phyloP scores from a whole-genome alignment of 1,140 invertebrate genomes.

The Paralvinella palmiformis region DNA sequence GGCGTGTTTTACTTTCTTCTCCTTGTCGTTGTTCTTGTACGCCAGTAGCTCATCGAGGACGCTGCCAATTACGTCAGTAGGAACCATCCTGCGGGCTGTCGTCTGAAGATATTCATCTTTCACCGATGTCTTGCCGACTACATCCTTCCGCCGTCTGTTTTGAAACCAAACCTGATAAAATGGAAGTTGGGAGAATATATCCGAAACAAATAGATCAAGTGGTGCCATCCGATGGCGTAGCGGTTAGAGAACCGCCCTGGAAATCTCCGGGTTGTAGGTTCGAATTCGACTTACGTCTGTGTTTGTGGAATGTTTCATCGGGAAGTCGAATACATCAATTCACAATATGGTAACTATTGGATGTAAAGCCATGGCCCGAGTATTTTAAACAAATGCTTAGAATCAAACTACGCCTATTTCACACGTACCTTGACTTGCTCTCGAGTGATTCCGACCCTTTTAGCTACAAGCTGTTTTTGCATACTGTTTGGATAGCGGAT shows the following conservation, averaged over 20 bases:
- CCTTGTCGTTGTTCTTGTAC: constrained; percentile 30
- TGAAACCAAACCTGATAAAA: constrained; percentile 44
- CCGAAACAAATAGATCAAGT: neutral
- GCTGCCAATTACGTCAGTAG: constrained; percentile 35
- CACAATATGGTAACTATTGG: neutral
- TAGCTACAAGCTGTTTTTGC: constrained; percentile 47
- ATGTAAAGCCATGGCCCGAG: too few relatives aligned
- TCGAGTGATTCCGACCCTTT: constrained; percentile 43
- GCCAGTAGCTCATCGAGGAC: constrained; percentile 35
- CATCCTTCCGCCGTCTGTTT: constrained; percentile 42
- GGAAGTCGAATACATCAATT: neutral
- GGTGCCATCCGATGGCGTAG: neutral
- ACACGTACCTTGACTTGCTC: constrained; percentile 46
- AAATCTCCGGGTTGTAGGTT: neutral
- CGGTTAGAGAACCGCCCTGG: neutral
- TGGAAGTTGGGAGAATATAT: constrained; percentile 4
- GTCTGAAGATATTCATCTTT: constrained; percentile 16
- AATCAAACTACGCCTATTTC: neutral
- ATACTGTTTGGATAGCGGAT: constrained; percentile 47
- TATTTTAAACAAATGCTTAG: neutral
- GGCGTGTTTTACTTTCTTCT: neutral
- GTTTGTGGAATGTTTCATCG: neutral
- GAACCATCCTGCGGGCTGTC: constrained; percentile 28
- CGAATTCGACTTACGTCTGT: neutral
- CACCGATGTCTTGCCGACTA: constrained; percentile 25